Conservation (phyloP, 2,888 invertebrate genomes). For the Brachyptera putata region DNA sequence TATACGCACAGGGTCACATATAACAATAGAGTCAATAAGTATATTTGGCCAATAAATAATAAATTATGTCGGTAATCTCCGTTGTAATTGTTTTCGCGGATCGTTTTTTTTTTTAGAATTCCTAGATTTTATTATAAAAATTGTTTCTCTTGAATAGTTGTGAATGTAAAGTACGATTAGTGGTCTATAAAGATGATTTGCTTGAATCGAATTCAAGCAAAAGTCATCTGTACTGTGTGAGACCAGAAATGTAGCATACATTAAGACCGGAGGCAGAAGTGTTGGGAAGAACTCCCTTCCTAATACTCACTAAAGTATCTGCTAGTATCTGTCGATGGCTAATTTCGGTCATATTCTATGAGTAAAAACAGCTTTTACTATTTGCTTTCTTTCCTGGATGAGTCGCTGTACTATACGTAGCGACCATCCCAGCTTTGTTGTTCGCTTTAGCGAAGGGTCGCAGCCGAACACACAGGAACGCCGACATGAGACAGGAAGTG, state of each 20-base stretch:
- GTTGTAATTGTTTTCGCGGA: neutral
- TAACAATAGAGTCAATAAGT: constrained; percentile 1
- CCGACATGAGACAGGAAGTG: constrained; percentile 80
- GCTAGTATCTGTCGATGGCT: neutral
- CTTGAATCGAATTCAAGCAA: too few relatives aligned
- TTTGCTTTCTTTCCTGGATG: constrained; percentile 13
- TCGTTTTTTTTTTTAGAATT: neutral
- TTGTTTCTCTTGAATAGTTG: too few relatives aligned
- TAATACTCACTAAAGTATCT: too few relatives aligned
- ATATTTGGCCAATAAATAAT: constrained; percentile 12
- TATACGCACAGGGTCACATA: neutral
- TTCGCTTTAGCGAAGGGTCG: constrained; percentile 36
- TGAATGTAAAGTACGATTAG: constrained; percentile 23
- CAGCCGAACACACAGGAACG: constrained; percentile 77
- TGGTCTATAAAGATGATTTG: too few relatives aligned
- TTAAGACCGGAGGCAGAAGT: neutral
- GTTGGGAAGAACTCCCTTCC: neutral
- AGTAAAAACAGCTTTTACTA: constrained; percentile 58
- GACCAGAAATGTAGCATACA: constrained; percentile 26
- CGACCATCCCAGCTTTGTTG: constrained; percentile 43
- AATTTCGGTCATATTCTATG: constrained; percentile 48
- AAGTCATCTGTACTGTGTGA: neutral
- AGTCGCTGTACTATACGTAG: neutral
- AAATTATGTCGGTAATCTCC: neutral
- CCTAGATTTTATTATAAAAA: neutral